phyloP scores from a whole-genome alignment of 2,888 invertebrate species.

The Pristionchus arcanus region DNA sequence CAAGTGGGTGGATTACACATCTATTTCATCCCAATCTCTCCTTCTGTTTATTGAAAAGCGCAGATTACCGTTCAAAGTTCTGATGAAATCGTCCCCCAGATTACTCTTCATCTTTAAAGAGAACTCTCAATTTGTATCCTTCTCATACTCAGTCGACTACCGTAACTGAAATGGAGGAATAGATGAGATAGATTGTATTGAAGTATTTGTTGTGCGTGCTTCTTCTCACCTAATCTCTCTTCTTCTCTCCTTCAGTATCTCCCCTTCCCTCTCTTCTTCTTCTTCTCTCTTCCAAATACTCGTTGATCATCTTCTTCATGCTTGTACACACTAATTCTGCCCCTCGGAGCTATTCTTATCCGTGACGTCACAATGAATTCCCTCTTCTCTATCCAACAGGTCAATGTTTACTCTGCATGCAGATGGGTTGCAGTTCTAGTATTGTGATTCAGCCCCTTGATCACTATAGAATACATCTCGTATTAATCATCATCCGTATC shows the following conservation, averaged over 20 bases:
- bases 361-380: background rate
- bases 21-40: background rate
- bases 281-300: background rate
- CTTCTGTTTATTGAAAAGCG: constrained; percentile 37
- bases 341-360: constrained; percentile 4
- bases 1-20: background rate
- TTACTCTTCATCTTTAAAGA: background rate
- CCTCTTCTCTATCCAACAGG: background rate
- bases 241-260: background rate
- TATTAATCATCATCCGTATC: constrained; percentile 9
- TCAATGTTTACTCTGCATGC: background rate
- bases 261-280: background rate
- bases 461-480: constrained; percentile 5
- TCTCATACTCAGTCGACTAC: background rate
- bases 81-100: constrained; percentile 21
- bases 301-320: constrained; percentile 9
- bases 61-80: background rate
- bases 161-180: background rate
- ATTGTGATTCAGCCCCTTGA: constrained; percentile 18
- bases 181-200: background rate
- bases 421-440: background rate
- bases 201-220: constrained; percentile 13
- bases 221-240: constrained; percentile 12
- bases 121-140: background rate
- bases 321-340: constrained; percentile 23